Percentiles rank a stretch among this genome's conserved stretches.
Evolutionary conservation across 2,113 vertebrate genomes (phyloP).

Genomic region (Alligator mississippiensis): DNA sequence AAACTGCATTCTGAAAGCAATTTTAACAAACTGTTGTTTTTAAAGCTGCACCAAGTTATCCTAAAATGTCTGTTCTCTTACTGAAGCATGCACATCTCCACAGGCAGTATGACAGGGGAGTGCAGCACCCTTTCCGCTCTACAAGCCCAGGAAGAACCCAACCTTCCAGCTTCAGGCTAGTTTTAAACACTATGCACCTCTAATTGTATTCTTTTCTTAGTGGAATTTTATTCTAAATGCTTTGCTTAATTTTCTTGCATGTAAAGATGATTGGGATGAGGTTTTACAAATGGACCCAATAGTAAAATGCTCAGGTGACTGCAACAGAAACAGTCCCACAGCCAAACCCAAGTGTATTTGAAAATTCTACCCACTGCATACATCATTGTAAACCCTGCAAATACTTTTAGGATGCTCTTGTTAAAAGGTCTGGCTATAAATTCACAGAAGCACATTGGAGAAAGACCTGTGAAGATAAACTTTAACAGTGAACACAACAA

Average conservation of each 20-base stretch:
- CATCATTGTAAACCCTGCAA: neutral
- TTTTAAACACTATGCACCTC: neutral
- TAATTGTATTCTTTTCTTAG: neutral
- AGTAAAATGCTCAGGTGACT: neutral
- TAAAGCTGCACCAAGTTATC: neutral
- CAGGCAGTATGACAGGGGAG: neutral
- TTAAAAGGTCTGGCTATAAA: neutral
- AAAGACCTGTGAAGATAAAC: neutral
- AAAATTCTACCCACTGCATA: neutral
- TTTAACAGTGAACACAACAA: neutral
- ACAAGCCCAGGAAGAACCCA: neutral
- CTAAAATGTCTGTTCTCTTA: neutral
- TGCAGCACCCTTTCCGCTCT: neutral
- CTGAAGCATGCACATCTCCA: neutral
- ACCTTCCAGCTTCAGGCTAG: neutral
- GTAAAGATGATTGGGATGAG: neutral
- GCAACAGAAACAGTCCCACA: neutral
- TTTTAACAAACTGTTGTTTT: neutral
- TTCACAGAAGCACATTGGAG: neutral
- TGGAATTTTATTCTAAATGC: neutral
- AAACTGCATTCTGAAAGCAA: neutral
- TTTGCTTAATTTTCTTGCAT: neutral
- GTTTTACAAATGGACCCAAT: neutral
- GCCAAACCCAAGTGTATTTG: rapidly evolving
- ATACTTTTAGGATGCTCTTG: neutral